These are phyloP conservation scores for Venusia cambrica DNA, from an alignment of 2,888 invertebrate species.

Conservation along the genomic window DNA sequence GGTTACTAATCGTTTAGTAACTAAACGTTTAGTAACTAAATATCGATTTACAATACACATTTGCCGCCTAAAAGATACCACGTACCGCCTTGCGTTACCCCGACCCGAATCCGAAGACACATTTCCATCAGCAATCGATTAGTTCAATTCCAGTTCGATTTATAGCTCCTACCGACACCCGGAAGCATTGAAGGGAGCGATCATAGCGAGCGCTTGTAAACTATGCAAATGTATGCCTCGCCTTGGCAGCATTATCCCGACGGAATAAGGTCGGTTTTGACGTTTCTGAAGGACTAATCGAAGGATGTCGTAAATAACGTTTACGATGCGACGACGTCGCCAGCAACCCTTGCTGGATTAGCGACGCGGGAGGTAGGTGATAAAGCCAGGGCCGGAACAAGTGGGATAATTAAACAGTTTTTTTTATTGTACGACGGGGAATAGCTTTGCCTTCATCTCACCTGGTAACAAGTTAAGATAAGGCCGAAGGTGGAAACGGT, in stretches of 20 bases:
- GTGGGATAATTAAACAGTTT: too few relatives aligned
- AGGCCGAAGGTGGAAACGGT: too few relatives aligned
- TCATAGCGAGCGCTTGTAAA: conserved; percentile 58
- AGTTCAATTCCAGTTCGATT: conserved; percentile 28
- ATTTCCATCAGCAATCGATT: conserved; percentile 27
- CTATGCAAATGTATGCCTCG: conserved; percentile 60
- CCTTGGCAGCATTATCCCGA: conserved; percentile 4
- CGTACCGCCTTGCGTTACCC: too few relatives aligned
- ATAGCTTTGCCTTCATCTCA: too few relatives aligned
- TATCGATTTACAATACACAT: too few relatives aligned
- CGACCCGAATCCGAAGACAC: conserved; percentile 17
- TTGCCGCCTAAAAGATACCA: too few relatives aligned
- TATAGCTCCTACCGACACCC: conserved; percentile 25
- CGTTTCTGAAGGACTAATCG: conserved; percentile 51
- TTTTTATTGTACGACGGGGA: too few relatives aligned
- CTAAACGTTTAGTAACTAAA: too few relatives aligned
- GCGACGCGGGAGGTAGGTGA: conserved; percentile 57
- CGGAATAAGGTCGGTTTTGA: conserved; percentile 25
- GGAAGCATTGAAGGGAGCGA: conserved; percentile 42
- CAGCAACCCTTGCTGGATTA: conserved; percentile 55
- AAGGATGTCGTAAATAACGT: conserved; percentile 65
- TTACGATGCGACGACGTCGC: conserved; percentile 61
- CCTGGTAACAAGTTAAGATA: too few relatives aligned
- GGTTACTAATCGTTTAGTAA: too few relatives aligned
- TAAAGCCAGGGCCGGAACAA: conserved; percentile 27